Percentiles rank a stretch among this genome's conserved stretches.
phyloP scores from a whole-genome alignment of 2,888 invertebrate genomes.

The Diaprepes abbreviatus region DNA sequence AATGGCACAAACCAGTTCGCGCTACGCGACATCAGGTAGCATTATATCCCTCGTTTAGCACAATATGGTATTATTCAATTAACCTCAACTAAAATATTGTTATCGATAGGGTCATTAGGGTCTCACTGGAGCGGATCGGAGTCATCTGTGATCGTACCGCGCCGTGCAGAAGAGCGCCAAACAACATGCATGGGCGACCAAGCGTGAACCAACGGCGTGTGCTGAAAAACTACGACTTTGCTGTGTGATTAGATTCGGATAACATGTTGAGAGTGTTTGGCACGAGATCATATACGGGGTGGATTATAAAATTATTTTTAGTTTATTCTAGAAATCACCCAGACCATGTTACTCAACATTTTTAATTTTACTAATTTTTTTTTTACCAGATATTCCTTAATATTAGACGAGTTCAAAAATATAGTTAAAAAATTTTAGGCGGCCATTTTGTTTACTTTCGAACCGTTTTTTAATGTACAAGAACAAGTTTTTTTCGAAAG shows the following conservation, averaged over 20 bases:
- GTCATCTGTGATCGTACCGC: constrained; percentile 43
- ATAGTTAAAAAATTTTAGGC: too few species aligned
- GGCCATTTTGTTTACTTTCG: too few species aligned
- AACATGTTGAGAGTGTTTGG: constrained; percentile 19
- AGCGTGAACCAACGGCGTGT: constrained; percentile 31
- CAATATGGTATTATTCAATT: constrained; percentile 42
- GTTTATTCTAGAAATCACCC: too few species aligned
- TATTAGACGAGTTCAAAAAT: too few species aligned
- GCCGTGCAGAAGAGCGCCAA: constrained; percentile 17
- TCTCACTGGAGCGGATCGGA: constrained; percentile 34
- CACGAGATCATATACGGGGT: background rate
- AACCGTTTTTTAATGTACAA: too few species aligned
- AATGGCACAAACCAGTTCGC: constrained; percentile 6
- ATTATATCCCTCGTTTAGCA: constrained; percentile 2
- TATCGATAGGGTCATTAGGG: constrained; percentile 49
- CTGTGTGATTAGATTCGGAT: constrained; percentile 23
- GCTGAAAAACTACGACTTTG: constrained; percentile 37
- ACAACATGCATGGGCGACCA: constrained; percentile 32
- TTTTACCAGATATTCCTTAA: too few species aligned
- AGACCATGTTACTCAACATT: too few species aligned
- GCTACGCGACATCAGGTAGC: constrained; percentile 33
- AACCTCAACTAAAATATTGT: constrained; percentile 40
- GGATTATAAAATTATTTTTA: background rate
- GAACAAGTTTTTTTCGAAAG: too few species aligned
- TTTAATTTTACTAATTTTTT: too few species aligned